Percentiles rank a stretch among this genome's conserved stretches.
Evolutionary conservation across 2,888 invertebrate genomes (phyloP).

Genomic region (Aradus depressus): DNA sequence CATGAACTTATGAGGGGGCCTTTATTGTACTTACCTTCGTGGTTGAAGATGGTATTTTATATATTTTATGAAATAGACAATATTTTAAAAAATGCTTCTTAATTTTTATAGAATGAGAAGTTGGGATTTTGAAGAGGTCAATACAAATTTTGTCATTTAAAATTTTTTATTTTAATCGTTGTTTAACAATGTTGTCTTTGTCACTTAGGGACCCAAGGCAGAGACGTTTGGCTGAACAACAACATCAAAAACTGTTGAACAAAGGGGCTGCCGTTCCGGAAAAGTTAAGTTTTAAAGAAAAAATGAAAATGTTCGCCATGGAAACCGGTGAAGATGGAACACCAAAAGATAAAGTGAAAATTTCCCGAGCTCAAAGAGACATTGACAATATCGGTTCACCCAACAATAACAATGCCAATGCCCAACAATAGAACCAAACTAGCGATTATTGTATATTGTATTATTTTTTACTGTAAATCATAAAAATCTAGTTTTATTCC

Average conservation of each 20-base stretch:
- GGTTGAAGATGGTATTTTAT: too few species aligned
- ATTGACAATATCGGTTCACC: conserved; percentile 58
- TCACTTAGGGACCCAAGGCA: conserved; percentile 82
- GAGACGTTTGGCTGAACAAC: conserved; percentile 72
- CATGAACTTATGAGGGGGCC: too few species aligned
- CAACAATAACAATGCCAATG: conserved; percentile 30
- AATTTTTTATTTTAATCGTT: background rate
- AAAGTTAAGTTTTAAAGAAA: conserved; percentile 92
- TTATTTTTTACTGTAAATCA: too few species aligned
- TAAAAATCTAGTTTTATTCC: too few species aligned
- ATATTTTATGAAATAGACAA: too few species aligned
- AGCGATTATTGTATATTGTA: conserved; percentile 3
- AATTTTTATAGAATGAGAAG: too few species aligned
- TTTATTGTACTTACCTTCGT: too few species aligned
- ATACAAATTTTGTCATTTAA: too few species aligned
- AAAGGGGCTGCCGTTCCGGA: conserved; percentile 45
- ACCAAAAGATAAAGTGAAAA: conserved; percentile 90
- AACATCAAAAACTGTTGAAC: conserved; percentile 45
- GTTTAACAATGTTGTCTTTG: too few species aligned
- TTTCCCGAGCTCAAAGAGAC: conserved; percentile 88
- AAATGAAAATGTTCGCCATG: conserved; percentile 98
- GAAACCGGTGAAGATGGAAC: conserved; percentile 89
- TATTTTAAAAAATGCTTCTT: too few species aligned
- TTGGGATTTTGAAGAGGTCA: too few species aligned
- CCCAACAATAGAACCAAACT: conserved; percentile 3